phyloP scores from a whole-genome alignment of 1,140 invertebrate species.

The Aphelinus atriplicis region DNA sequence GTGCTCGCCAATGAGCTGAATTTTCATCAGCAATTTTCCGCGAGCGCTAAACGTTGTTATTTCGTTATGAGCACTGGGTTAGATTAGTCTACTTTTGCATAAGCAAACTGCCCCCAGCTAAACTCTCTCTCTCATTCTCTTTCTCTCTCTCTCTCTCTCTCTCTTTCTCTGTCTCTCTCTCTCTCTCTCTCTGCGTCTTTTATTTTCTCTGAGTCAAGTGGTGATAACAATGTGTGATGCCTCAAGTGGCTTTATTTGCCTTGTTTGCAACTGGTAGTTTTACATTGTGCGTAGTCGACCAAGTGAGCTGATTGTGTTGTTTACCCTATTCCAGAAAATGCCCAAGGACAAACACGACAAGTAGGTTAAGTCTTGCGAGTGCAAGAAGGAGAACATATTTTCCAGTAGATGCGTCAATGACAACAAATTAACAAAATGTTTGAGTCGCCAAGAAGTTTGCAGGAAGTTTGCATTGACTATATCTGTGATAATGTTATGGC shows the following conservation, averaged over 20 bases:
- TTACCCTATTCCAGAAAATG: constrained; percentile 29
- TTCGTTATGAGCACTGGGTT: too few relatives aligned
- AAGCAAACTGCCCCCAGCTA: not conserved
- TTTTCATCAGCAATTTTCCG: not conserved
- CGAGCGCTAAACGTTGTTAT: not conserved
- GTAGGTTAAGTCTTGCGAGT: not conserved
- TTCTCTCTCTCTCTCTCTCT: constrained; percentile 11
- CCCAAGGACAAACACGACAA: not conserved
- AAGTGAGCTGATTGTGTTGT: too few relatives aligned
- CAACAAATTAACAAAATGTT: constrained; percentile 66
- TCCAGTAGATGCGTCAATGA: constrained; percentile 36
- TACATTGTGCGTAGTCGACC: too few relatives aligned
- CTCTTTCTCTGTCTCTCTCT: not conserved
- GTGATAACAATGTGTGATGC: too few relatives aligned
- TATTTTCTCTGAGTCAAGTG: too few relatives aligned
- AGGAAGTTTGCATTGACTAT: constrained; percentile 75
- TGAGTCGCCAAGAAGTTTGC: constrained; percentile 72
- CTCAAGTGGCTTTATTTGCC: too few relatives aligned
- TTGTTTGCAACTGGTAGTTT: too few relatives aligned
- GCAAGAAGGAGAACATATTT: constrained; percentile 2
- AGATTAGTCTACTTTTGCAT: too few relatives aligned
- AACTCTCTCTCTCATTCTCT: not conserved
- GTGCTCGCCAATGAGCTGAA: too few relatives aligned
- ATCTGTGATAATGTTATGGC: constrained; percentile 75
- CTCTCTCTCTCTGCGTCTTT: not conserved